These are phyloP conservation scores for Drosophila kepulauana DNA, from an alignment of 1,140 invertebrate genomes.

Conservation along the genomic window DNA sequence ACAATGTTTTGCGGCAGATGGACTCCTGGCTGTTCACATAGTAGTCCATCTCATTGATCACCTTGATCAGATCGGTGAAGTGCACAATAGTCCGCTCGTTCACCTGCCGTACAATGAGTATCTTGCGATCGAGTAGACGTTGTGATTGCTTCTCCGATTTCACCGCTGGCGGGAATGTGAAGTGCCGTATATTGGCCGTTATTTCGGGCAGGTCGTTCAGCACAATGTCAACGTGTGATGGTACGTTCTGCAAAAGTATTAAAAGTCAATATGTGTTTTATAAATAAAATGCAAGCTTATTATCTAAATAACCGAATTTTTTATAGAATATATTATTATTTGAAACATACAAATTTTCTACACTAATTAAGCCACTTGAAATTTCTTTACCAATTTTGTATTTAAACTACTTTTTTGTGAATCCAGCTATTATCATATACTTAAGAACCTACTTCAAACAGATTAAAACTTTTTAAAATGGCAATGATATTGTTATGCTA, in stretches of 20 bases:
- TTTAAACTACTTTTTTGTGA: no score
- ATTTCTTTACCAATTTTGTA: no score
- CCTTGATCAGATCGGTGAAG: slow-evolving; percentile 20
- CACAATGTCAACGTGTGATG: slow-evolving; percentile 33
- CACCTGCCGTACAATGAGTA: slow-evolving; percentile 55
- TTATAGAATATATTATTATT: no score
- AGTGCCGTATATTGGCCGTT: slow-evolving; percentile 27
- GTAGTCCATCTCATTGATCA: slow-evolving; percentile 48
- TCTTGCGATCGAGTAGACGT: slow-evolving; percentile 49
- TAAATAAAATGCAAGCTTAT: no score
- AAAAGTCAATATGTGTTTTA: no score
- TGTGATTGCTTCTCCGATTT: slow-evolving; percentile 35
- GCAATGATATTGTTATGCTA: no score
- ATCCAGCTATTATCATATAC: no score
- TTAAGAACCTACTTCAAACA: no score
- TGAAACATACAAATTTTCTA: no score
- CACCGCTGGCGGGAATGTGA: slow-evolving; percentile 32
- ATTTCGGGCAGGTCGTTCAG: slow-evolving; percentile 61
- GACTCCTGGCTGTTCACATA: slow-evolving; percentile 47
- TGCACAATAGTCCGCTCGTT: slow-evolving; percentile 60
- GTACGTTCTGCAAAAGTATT: slow-evolving; percentile 30
- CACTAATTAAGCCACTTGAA: no score
- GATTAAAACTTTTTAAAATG: no score
- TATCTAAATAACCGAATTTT: no score
- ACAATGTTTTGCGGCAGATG: slow-evolving; percentile 69